Evolutionary conservation across 2,113 vertebrate genomes (phyloP).

Genomic region (Chloroceryle aenea): DNA sequence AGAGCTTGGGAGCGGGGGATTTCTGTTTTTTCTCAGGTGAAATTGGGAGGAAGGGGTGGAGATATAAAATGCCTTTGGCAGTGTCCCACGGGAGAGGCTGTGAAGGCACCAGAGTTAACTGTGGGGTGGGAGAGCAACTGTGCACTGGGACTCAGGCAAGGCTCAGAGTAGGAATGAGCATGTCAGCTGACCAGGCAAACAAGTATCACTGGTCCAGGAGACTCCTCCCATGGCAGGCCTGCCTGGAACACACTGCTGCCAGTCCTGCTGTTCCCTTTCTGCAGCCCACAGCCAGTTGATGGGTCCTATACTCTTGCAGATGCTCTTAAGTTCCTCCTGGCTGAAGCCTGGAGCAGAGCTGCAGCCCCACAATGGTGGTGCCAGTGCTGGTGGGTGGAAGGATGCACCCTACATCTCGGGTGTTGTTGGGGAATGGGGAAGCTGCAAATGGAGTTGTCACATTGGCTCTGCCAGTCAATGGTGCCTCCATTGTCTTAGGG

Average conservation of each 20-base stretch:
- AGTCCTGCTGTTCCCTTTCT: not conserved
- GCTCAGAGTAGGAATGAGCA: not conserved
- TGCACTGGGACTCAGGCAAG: not conserved
- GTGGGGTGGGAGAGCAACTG: not conserved
- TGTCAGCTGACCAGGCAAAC: not conserved
- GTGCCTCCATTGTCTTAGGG: fast-evolving
- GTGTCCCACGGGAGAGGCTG: not conserved
- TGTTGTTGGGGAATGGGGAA: not conserved
- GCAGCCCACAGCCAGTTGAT: not conserved
- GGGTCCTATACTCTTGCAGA: not conserved
- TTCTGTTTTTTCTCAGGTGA: not conserved
- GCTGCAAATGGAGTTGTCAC: not conserved
- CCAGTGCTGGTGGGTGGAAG: not conserved
- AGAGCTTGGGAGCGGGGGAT: not conserved
- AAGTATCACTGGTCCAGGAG: not conserved
- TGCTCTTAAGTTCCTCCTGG: not conserved
- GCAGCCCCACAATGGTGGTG: not conserved
- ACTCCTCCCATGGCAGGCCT: not conserved
- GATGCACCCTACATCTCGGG: not conserved
- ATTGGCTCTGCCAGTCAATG: not conserved
- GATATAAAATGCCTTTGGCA: not conserved
- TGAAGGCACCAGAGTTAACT: not conserved
- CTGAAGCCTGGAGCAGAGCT: not conserved
- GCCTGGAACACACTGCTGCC: not conserved
- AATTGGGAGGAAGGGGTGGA: not conserved